Evolutionary conservation across 1,140 invertebrate species (phyloP).

Genomic region (Potamilus streckersoni): DNA sequence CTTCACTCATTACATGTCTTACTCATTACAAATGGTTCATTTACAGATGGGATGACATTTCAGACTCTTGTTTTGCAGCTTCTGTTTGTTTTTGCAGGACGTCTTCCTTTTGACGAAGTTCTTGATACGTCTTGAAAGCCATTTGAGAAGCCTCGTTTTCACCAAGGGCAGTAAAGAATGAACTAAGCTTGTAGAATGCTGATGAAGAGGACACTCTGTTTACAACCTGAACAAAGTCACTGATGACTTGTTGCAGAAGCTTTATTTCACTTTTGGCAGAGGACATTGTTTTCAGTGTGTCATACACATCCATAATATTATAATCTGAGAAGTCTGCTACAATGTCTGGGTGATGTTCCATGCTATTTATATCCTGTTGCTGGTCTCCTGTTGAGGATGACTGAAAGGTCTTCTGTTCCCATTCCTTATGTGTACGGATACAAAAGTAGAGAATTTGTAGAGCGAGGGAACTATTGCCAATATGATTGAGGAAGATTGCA

Average conservation of each 20-base stretch:
- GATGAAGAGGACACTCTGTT: background rate
- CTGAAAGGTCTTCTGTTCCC: background rate
- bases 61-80: no score
- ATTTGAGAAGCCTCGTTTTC: background rate
- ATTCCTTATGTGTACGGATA: background rate
- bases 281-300: background rate
- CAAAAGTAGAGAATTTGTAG: slow-evolving; percentile 14
- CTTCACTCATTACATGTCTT: no score
- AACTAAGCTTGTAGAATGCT: background rate
- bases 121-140: background rate
- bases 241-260: background rate
- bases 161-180: background rate
- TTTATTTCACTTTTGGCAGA: background rate
- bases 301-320: slow-evolving; percentile 8
- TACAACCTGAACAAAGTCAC: background rate
- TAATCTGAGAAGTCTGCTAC: background rate
- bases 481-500: slow-evolving; percentile 7
- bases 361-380: background rate
- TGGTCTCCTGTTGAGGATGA: no score
- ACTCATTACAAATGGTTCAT: no score
- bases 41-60: no score
- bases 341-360: background rate
- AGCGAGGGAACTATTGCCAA: slow-evolving; percentile 5
- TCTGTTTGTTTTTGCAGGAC: no score
- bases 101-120: background rate